Conservation (phyloP, 2,888 invertebrate species). For the Matsumyia berberina region DNA sequence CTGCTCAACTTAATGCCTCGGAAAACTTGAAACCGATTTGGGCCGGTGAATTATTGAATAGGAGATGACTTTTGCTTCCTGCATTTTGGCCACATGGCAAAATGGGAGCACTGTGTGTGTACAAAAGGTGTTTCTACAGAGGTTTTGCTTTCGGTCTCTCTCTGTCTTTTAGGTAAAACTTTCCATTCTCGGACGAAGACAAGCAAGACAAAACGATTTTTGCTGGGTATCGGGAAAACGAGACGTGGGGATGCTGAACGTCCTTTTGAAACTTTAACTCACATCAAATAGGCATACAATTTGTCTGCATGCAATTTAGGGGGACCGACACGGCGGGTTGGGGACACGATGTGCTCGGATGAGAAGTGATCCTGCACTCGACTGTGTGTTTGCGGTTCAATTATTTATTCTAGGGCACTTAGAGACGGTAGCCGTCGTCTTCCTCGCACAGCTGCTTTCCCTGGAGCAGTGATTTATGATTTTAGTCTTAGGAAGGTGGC, state of each 20-base stretch:
- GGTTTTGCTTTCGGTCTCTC: slow-evolving; percentile 49
- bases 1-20: slow-evolving; percentile 65
- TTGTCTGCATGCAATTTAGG: slow-evolving; percentile 64
- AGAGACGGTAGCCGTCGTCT: slow-evolving; percentile 55
- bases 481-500: slow-evolving; percentile 34
- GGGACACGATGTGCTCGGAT: slow-evolving; percentile 6
- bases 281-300: slow-evolving; percentile 67
- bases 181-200: slow-evolving; percentile 39
- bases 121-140: slow-evolving; percentile 62
- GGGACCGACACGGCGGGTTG: slow-evolving; percentile 3
- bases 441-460: slow-evolving; percentile 46
- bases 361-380: slow-evolving; percentile 66
- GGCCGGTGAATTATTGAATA: slow-evolving; percentile 72
- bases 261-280: slow-evolving; percentile 57
- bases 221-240: slow-evolving; percentile 9
- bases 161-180: slow-evolving; percentile 36
- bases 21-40: slow-evolving; percentile 75
- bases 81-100: slow-evolving; percentile 62
- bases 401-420: slow-evolving; percentile 68
- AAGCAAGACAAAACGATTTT: slow-evolving; percentile 23
- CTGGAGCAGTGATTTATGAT: slow-evolving; percentile 72
- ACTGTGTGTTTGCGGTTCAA: slow-evolving; percentile 72
- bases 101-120: slow-evolving; percentile 41
- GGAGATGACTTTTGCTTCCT: slow-evolving; percentile 71
- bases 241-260: slow-evolving; percentile 26